Conservation (phyloP, 1,140 invertebrate genomes). For the Anthonomus grandis region DNA sequence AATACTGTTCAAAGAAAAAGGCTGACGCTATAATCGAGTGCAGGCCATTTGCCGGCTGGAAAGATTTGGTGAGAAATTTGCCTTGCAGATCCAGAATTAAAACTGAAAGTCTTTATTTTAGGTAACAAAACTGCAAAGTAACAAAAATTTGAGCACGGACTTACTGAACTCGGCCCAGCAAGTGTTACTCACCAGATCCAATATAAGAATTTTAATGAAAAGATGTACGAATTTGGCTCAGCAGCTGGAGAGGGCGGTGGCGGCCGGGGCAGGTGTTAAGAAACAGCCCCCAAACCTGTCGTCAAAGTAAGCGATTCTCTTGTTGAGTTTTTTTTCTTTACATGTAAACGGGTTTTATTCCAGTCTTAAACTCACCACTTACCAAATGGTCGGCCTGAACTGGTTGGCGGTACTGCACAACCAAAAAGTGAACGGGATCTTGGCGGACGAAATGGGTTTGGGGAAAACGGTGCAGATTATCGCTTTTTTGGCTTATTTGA, state of each 20-base stretch:
- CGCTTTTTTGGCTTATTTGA: constrained; percentile 83
- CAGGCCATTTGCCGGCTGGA: constrained; percentile 70
- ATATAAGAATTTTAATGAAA: constrained; percentile 67
- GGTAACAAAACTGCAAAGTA: constrained; percentile 66
- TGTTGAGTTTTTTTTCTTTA: neutral
- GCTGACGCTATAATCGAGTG: constrained; percentile 63
- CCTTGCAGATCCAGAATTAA: neutral
- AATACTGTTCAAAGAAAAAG: constrained; percentile 70
- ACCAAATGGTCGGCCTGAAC: constrained; percentile 92
- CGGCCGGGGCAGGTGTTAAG: constrained; percentile 63
- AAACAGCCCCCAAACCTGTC: constrained; percentile 63
- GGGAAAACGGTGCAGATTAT: constrained; percentile 92
- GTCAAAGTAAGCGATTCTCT: constrained; percentile 51
- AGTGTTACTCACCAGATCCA: constrained; percentile 65
- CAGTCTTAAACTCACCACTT: constrained; percentile 73
- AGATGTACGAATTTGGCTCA: constrained; percentile 70
- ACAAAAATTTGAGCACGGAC: constrained; percentile 65
- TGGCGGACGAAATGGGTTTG: constrained; percentile 88
- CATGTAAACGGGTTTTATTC: constrained; percentile 16
- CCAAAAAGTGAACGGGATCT: constrained; percentile 88
- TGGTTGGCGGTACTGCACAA: constrained; percentile 89
- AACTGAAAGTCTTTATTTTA: constrained; percentile 29
- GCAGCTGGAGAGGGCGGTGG: constrained; percentile 70
- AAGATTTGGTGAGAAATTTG: constrained; percentile 58
- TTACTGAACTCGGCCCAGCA: constrained; percentile 70